These are phyloP conservation scores for Passer montanus DNA, from an alignment of 2,113 vertebrate genomes.

Conservation along the genomic window DNA sequence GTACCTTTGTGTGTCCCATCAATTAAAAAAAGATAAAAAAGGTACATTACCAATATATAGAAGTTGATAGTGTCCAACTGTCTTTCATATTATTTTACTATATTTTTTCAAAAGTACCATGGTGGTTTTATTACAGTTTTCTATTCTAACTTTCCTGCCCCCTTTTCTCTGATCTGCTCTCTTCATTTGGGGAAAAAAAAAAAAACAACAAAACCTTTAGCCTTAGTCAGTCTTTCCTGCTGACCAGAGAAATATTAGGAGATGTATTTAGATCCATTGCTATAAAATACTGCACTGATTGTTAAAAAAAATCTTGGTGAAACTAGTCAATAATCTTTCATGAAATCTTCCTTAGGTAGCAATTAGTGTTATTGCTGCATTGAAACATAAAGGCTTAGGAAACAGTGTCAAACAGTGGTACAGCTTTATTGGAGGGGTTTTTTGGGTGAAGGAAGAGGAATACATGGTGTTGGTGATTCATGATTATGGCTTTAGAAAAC, in stretches of 20 bases:
- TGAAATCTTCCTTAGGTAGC: neutral
- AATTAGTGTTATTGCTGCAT: neutral
- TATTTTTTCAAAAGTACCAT: neutral
- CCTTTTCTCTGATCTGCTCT: neutral
- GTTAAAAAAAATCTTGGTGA: neutral
- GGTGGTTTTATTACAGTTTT: neutral
- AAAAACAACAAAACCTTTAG: neutral
- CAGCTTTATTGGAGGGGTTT: neutral
- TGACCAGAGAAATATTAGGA: neutral
- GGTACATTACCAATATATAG: neutral
- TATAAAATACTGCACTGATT: neutral
- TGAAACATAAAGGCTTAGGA: neutral
- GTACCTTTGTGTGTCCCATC: neutral
- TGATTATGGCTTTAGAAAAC: neutral
- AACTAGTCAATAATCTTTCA: neutral
- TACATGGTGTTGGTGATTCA: neutral
- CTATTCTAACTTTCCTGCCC: neutral
- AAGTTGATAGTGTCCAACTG: neutral
- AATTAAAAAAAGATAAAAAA: neutral
- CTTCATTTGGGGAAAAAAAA: neutral
- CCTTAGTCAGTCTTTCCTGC: neutral
- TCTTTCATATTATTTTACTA: neutral
- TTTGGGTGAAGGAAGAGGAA: accelerated
- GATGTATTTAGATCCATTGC: neutral
- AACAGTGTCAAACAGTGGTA: neutral